These are phyloP conservation scores for Gnatocerus cornutus DNA, from an alignment of 2,888 invertebrate species.

Conservation along the genomic window DNA sequence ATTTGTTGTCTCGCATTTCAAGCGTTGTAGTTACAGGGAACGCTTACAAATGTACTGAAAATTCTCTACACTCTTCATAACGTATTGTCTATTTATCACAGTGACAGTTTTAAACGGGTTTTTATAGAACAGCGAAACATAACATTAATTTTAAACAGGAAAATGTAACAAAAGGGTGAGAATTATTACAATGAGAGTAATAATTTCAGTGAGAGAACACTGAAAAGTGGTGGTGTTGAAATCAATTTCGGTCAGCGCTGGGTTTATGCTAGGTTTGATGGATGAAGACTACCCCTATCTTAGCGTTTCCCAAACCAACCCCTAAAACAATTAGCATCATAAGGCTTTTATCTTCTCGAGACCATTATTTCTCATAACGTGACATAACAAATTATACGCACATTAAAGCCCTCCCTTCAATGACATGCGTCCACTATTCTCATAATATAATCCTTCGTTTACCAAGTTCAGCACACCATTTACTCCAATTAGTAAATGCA, in stretches of 20 bases:
- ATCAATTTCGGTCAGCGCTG: too few species aligned
- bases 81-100: conserved; percentile 5
- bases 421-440: background rate
- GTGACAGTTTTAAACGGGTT: conserved; percentile 4
- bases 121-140: background rate
- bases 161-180: background rate
- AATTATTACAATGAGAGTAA: too few species aligned
- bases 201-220: too few species aligned
- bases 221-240: too few species aligned
- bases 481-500: background rate
- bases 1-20: conserved; percentile 14
- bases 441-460: background rate
- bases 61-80: conserved; percentile 10
- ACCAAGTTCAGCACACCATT: background rate
- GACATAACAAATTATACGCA: conserved; percentile 1
- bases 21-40: background rate
- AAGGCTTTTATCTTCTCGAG: background rate
- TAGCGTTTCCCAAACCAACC: background rate
- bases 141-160: conserved; percentile 4
- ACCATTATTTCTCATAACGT: background rate
- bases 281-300: background rate
- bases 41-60: conserved; percentile 9
- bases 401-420: background rate
- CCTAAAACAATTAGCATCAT: background rate
- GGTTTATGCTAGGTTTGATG: too few species aligned